Evolutionary conservation across 2,113 vertebrate species (phyloP).

Genomic region (Callionymus lyra): DNA sequence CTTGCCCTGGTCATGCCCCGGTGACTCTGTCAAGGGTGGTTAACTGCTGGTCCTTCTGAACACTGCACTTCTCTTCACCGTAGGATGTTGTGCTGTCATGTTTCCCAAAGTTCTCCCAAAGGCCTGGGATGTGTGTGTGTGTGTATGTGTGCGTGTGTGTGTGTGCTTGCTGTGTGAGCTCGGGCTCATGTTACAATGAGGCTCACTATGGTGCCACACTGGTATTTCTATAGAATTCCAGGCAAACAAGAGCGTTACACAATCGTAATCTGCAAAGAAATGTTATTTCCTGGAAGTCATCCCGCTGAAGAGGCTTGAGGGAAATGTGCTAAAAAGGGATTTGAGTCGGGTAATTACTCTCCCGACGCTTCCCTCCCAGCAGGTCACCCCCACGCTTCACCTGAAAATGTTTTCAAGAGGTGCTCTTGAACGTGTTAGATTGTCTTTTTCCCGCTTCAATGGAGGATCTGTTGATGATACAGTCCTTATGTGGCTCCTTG

Average conservation of each 20-base stretch:
- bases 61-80: too few species aligned
- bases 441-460: constrained; percentile 16
- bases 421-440: not conserved
- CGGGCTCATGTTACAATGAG: constrained; percentile 29
- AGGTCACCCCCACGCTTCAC: constrained; percentile 1
- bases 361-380: constrained; percentile 7
- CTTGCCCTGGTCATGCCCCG: constrained; percentile 1
- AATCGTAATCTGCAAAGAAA: constrained; percentile 40
- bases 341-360: constrained; percentile 22
- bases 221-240: constrained; percentile 38
- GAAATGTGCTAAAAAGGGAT: constrained; percentile 18
- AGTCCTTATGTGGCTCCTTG: constrained; percentile 1
- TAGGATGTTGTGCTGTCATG: constrained; percentile 22
- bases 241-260: constrained; percentile 40
- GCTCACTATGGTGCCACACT: constrained; percentile 34
- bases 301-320: constrained; percentile 31
- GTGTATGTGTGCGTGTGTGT: constrained; percentile 13
- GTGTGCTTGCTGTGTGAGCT: constrained; percentile 20
- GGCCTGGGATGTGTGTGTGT: not conserved
- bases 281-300: constrained; percentile 26
- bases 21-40: constrained; percentile 21
- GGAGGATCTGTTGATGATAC: too few species aligned
- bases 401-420: not conserved
- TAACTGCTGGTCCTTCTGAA: constrained; percentile 4
- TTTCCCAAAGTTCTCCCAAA: not conserved